Conservation (phyloP, 1,140 invertebrate genomes). For the Ericerus pela region DNA sequence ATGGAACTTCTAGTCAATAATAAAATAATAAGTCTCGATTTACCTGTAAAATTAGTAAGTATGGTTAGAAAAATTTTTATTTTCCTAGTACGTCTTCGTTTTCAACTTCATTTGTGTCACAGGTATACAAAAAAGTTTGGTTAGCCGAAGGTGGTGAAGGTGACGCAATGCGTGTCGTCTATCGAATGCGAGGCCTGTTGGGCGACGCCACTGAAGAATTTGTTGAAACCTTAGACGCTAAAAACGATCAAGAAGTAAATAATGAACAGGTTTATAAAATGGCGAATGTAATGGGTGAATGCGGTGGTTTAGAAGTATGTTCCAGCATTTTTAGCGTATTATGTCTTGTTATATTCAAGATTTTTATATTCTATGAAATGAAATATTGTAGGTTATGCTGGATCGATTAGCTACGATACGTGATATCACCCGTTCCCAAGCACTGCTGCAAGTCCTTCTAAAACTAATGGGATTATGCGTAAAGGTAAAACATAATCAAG, state of each 20-base stretch:
- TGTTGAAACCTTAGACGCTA: constrained; percentile 77
- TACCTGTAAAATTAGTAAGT: constrained; percentile 80
- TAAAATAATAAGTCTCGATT: constrained; percentile 92
- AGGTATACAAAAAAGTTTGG: constrained; percentile 51
- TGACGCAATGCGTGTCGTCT: constrained; percentile 89
- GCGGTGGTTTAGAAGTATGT: constrained; percentile 67
- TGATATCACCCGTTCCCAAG: constrained; percentile 41
- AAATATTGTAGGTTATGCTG: constrained; percentile 26
- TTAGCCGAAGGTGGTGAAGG: constrained; percentile 26
- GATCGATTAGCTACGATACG: constrained; percentile 27
- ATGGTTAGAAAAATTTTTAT: neutral
- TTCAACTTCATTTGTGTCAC: constrained; percentile 15
- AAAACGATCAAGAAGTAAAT: constrained; percentile 76
- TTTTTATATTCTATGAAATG: neutral
- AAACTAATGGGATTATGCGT: constrained; percentile 72
- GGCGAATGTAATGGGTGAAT: constrained; percentile 60
- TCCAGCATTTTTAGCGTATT: constrained; percentile 7
- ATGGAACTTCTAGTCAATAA: constrained; percentile 98
- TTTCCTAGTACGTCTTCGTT: neutral
- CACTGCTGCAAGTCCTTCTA: constrained; percentile 65
- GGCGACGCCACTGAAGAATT: constrained; percentile 98
- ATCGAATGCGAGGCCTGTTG: constrained; percentile 88
- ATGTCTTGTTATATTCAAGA: neutral
- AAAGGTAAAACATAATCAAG: constrained; percentile 56
- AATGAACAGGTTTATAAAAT: constrained; percentile 84